Evolutionary conservation across 2,888 invertebrate species (phyloP).

Genomic region (Tuberolachnus salignus): DNA sequence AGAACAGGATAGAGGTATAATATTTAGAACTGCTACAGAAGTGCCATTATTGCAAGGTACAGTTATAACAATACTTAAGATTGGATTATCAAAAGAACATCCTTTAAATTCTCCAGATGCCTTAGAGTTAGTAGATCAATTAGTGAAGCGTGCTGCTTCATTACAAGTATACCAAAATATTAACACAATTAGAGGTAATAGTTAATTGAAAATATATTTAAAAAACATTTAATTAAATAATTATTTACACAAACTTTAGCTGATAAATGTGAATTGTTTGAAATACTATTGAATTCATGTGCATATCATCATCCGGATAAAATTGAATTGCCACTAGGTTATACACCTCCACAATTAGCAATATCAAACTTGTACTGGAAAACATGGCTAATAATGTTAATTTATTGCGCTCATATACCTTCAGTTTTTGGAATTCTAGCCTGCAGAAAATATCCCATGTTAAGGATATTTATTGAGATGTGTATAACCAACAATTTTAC

Average conservation of each 20-base stretch:
- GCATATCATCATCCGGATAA: slow-evolving; percentile 93
- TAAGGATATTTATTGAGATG: slow-evolving; percentile 92
- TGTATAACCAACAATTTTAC: slow-evolving; percentile 87
- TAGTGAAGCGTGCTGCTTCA: slow-evolving; percentile 83
- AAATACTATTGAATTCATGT: slow-evolving; percentile 87
- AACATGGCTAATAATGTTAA: slow-evolving; percentile 84
- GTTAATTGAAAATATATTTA: not conserved
- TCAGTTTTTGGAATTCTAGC: slow-evolving; percentile 82
- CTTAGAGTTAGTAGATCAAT: slow-evolving; percentile 82
- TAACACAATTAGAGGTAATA: slow-evolving; percentile 65
- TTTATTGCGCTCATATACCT: slow-evolving; percentile 93
- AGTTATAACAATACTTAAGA: slow-evolving; percentile 78
- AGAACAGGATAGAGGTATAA: slow-evolving; percentile 81
- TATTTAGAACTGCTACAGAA: slow-evolving; percentile 83
- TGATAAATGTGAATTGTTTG: slow-evolving; percentile 83
- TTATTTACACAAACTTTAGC: slow-evolving; percentile 62
- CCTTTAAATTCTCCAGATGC: slow-evolving; percentile 82
- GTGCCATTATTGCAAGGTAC: slow-evolving; percentile 87
- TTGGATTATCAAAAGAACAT: slow-evolving; percentile 81
- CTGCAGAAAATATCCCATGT: slow-evolving; percentile 89
- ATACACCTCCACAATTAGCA: slow-evolving; percentile 85
- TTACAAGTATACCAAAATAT: slow-evolving; percentile 73
- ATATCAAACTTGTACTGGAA: slow-evolving; percentile 95
- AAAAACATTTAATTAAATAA: not conserved
- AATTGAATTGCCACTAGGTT: slow-evolving; percentile 79